Base-by-base conservation (phyloP, 2,113 vertebrate species). In the Baryphthengus martii region DNA sequence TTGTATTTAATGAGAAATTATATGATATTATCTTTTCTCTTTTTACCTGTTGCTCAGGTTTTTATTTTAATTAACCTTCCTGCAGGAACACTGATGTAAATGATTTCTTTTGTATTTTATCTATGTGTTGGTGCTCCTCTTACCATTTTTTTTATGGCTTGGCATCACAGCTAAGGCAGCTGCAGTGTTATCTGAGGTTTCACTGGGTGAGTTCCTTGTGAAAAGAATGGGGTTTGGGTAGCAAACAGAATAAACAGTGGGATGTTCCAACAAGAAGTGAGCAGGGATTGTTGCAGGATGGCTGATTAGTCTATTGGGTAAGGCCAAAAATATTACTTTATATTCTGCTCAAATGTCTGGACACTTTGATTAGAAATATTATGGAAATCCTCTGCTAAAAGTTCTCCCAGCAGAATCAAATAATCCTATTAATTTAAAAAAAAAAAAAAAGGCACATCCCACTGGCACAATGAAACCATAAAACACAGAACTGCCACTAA, bases 41-140 rank as follows among this genome's bases (percentile, higher is more conserved):
- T 39, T 39, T 84, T 97, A 96, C 92, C 90, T 92, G 94, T 92
- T 86, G 76, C 83, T 96, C 96, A 96, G 73, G 93, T 93, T 97
- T 89, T 84, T 0, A 40, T 85, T 80, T 47, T 93, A 72, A 95
- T 94, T 74, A 96, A 66, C 20, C 26, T 94, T 82, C 44, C 71
- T 89, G 62, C 52, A 68, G 73, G 76, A 81, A 84, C 78, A 77
- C 73, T 92, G 86, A 63, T 71, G 80, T 35, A 53, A 58, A 58
- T 50, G 11, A 6, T 19, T 11, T 44, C n/a, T 62, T 42, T 68
- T 20, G 37, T 68, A 11, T 50, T 94, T 89, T 49, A 87, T 65
- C 56, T 72, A 0, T 26, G 8, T 53, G 49, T 67, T 58, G 37
- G 35, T 68, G 71, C 35, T 71, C 40, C 47, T 63, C 19, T 82